phyloP scores from a whole-genome alignment of 2,797 vertebrate species.

The Spinus olivaceus region DNA sequence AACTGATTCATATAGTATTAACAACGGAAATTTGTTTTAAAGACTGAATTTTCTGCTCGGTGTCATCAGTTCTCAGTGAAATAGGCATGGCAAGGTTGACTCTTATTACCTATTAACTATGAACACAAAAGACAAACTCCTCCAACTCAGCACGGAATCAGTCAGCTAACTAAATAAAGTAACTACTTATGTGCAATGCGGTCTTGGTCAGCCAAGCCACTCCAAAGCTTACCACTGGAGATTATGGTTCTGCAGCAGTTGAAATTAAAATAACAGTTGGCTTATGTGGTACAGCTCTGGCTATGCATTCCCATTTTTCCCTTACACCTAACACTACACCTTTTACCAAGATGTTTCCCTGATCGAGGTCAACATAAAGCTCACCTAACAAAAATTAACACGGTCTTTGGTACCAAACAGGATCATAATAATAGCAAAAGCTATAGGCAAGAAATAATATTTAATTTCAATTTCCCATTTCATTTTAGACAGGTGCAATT shows the following conservation, averaged over 20 bases:
- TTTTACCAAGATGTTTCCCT: not conserved
- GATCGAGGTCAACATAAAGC: not conserved
- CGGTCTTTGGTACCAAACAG: not conserved
- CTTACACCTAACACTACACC: not conserved
- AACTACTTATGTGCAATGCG: not conserved
- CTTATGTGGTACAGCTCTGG: not conserved
- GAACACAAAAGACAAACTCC: not conserved
- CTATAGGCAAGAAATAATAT: not conserved
- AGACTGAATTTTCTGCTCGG: not conserved
- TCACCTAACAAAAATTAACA: not conserved
- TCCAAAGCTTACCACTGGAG: not conserved
- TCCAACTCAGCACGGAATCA: not conserved
- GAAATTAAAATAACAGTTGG: constrained; percentile 32
- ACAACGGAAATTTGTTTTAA: not conserved
- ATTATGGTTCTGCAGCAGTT: constrained; percentile 28
- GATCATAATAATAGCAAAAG: not conserved
- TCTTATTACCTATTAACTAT: not conserved
- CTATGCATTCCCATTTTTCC: not conserved
- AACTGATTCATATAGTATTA: not conserved
- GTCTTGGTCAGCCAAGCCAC: constrained; percentile 22
- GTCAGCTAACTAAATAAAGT: constrained; percentile 22
- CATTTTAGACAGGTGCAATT: not conserved
- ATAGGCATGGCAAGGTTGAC: not conserved
- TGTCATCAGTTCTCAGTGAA: not conserved
- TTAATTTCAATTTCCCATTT: not conserved